Evolutionary conservation across 2,888 invertebrate genomes (phyloP).

Genomic region (Biston betularia): DNA sequence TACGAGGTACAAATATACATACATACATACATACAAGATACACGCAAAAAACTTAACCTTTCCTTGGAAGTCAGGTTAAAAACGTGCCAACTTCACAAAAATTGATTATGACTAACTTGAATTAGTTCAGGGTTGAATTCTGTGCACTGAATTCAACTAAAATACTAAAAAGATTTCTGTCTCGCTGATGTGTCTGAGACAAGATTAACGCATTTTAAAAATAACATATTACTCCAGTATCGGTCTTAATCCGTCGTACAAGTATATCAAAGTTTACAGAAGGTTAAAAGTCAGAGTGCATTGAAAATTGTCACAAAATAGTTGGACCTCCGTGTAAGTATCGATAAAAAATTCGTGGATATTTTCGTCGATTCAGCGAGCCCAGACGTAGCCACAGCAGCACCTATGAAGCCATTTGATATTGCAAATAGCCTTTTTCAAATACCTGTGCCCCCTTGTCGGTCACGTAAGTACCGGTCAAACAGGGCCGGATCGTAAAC

Average conservation of each 20-base stretch:
- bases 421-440: constrained; percentile 34
- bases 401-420: constrained; percentile 29
- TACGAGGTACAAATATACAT: too few species aligned
- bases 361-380: constrained; percentile 6
- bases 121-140: too few species aligned
- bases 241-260: neutral
- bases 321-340: neutral
- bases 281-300: constrained; percentile 2
- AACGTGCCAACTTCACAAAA: too few species aligned
- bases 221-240: neutral
- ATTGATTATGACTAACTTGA: too few species aligned
- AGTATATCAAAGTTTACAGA: neutral
- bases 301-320: constrained; percentile 2
- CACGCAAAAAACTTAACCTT: too few species aligned
- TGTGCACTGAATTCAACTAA: too few species aligned
- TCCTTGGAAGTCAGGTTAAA: too few species aligned
- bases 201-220: too few species aligned
- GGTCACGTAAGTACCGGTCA: constrained; percentile 52
- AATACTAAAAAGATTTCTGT: too few species aligned
- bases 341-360: neutral
- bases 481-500: constrained; percentile 58
- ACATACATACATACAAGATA: too few species aligned
- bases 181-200: too few species aligned
- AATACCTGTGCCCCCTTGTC: constrained; percentile 41
- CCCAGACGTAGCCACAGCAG: constrained; percentile 5